Evolutionary conservation across 2,888 invertebrate genomes (phyloP).

Genomic region (Ypsolopha sequella): DNA sequence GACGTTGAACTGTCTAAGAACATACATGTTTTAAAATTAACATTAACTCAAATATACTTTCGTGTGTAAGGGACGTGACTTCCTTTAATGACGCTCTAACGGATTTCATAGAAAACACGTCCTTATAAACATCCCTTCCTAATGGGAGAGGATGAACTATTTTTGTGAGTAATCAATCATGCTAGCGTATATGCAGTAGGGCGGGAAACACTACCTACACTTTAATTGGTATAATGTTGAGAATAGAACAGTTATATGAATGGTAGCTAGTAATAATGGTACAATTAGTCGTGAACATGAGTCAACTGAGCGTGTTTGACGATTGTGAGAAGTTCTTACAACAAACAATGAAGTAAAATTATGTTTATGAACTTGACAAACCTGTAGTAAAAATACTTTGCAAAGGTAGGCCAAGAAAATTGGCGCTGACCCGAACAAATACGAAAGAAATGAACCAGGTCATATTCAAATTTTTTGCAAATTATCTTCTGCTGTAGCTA

Average conservation of each 20-base stretch:
- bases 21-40: not conserved
- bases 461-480: not conserved
- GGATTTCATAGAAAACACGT: not conserved
- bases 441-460: not conserved
- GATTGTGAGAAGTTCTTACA: not conserved
- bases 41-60: not conserved
- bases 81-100: not conserved
- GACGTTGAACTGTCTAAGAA: not conserved
- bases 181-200: not conserved
- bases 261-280: not conserved
- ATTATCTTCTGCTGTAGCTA: too few relatives aligned
- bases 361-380: not conserved
- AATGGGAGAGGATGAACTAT: not conserved
- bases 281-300: slow-evolving; percentile 2
- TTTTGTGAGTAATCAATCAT: slow-evolving; percentile 4
- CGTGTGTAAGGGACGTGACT: not conserved
- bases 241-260: slow-evolving; percentile 2
- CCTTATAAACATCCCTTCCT: slow-evolving; percentile 1
- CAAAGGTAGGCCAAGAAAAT: not conserved
- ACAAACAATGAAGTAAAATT: not conserved
- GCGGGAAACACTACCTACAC: slow-evolving; percentile 3
- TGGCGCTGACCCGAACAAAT: not conserved
- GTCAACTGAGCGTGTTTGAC: not conserved
- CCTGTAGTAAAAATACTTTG: not conserved
- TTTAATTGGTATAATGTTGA: slow-evolving; percentile 3